Base-by-base conservation (phyloP, 2,797 vertebrate genomes). In the Neostethus bicornis region DNA sequence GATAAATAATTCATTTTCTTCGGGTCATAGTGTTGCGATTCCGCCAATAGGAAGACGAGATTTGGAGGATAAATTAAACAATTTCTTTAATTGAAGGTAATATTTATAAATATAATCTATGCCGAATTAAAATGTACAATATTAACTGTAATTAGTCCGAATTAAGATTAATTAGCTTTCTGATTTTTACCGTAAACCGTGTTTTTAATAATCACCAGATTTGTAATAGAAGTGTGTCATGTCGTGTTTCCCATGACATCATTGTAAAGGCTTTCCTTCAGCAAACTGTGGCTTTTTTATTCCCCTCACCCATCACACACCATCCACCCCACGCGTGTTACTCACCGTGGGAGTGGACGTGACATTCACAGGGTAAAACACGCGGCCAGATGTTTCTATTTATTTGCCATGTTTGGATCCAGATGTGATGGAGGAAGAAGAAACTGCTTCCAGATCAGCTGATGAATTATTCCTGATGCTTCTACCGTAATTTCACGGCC, bases 381-480 rank as follows among this genome's bases (percentile, higher is more conserved):
- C 38, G 28, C 7, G 3, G 12, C 44, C 37, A 49, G 20, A 39
- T 14, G 12, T 5, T 26, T 21, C 11, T 3, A 7, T 32, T 48
- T 51, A 46, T 65, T 23, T 53, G 35, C 55, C 61, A 49, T 19
- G 51, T 44, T 46, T 26, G 59, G 52, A 46, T 31, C 52, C 44
- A 17, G 58, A 50, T 70, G 69, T 69, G 37, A 58, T 25, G 23
- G 41, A 26, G 61, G 38, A 57, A 43, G 39, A 49, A 66, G 70
- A 61, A 53, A 69, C 74, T 59, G 57, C 65, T 67, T 56, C 73
- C 57, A 51, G 52, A 59, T 49, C 61, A 59, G 61, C 45, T 75
- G 65, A 69, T 86, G 77, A 58, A 84, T 90, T 83, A 87, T 91
- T 87, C 80, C 65, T 81, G 56, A 62, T 47, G 73, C 79, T 67